Conservation (phyloP, 2,113 vertebrate species). For the Porphyrio hochstetteri region DNA sequence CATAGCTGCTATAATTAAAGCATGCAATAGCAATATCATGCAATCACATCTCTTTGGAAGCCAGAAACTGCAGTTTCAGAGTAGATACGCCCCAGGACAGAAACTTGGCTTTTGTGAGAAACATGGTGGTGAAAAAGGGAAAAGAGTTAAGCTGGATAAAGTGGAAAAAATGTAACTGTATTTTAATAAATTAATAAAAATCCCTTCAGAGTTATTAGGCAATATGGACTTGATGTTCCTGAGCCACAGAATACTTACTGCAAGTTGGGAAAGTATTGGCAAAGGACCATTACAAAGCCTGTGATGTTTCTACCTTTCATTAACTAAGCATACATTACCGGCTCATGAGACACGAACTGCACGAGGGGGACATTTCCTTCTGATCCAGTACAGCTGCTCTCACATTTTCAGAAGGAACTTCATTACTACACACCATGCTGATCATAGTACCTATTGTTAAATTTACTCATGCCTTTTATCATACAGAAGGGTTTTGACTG, state of each 20-base stretch:
- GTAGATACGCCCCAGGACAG: background rate
- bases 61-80: background rate
- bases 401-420: background rate
- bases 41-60: background rate
- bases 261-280: background rate
- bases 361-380: background rate
- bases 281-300: background rate
- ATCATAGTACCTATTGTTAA: background rate
- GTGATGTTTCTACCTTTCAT: background rate
- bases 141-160: background rate
- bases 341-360: background rate
- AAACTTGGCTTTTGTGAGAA: background rate
- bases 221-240: background rate
- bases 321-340: background rate
- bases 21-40: background rate
- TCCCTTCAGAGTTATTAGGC: background rate
- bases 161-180: background rate
- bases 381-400: background rate
- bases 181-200: background rate
- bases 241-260: background rate
- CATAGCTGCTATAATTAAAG: background rate
- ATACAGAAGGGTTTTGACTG: background rate
- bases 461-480: background rate
- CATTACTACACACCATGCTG: background rate
- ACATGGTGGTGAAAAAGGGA: background rate